phyloP scores from a whole-genome alignment of 2,113 vertebrate genomes.

The Heterotilapia buettikoferi region DNA sequence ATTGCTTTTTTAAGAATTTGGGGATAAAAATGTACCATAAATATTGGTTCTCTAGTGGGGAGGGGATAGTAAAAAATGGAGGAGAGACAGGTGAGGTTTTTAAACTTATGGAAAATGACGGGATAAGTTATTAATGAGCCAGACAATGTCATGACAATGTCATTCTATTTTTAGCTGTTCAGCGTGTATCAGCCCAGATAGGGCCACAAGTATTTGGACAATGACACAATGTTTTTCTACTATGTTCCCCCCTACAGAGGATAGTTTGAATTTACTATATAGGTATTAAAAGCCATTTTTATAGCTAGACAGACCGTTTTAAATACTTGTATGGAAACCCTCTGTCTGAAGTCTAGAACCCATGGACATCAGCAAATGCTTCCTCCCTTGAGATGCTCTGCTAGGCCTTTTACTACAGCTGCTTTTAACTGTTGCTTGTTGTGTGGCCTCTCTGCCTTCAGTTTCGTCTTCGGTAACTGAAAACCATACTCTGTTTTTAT shows the following conservation, averaged over 20 bases:
- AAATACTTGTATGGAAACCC: background rate
- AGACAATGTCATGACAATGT: background rate
- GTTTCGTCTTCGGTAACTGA: background rate
- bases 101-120: background rate
- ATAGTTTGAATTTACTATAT: background rate
- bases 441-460: background rate
- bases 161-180: background rate
- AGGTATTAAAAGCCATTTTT: background rate
- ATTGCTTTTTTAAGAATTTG: background rate
- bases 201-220: background rate
- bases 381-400: background rate
- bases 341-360: background rate
- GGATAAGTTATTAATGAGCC: background rate
- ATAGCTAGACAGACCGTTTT: background rate
- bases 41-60: background rate
- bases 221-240: background rate
- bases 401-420: background rate
- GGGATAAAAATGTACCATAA: background rate
- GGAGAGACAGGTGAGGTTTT: background rate
- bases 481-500: background rate
- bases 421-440: background rate
- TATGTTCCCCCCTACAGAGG: background rate
- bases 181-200: background rate
- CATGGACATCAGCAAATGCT: background rate
- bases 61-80: background rate